phyloP scores from a whole-genome alignment of 2,113 vertebrate species.

The Gadus chalcogrammus region DNA sequence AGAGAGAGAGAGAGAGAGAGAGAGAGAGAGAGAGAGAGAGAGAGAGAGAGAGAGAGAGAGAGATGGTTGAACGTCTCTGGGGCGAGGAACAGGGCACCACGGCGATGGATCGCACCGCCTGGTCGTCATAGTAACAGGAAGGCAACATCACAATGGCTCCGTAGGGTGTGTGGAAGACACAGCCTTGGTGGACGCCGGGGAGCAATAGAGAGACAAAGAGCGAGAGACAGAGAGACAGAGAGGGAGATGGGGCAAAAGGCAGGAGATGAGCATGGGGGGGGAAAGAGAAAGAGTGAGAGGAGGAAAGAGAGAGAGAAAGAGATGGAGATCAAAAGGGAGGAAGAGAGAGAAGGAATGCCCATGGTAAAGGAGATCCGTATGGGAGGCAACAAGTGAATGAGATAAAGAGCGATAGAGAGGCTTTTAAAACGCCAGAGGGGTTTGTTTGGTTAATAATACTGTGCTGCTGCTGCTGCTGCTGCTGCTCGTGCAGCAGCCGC shows the following conservation, averaged over 20 bases:
- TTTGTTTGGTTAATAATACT: conserved; percentile 52
- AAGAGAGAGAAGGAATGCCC: not conserved
- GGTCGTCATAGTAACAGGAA: conserved; percentile 74
- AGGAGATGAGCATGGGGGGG: conserved; percentile 23
- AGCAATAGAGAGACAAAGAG: not conserved
- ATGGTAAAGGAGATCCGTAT: conserved; percentile 6
- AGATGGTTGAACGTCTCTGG: not conserved
- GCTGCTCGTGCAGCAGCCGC: too few relatives aligned
- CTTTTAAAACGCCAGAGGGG: not conserved
- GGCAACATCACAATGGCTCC: conserved; percentile 61
- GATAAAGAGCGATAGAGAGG: not conserved
- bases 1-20: not conserved
- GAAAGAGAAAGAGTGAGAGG: conserved; percentile 18
- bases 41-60: not conserved
- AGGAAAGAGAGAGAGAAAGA: not conserved
- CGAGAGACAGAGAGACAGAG: conserved; percentile 29
- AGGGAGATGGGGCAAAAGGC: too few relatives aligned
- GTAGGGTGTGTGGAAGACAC: conserved; percentile 43
- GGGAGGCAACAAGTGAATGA: conserved; percentile 11
- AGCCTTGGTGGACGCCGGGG: conserved; percentile 17
- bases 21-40: not conserved
- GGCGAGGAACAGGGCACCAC: not conserved
- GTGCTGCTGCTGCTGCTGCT: too few relatives aligned
- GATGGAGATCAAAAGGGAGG: not conserved
- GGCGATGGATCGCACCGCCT: conserved; percentile 51